Evolutionary conservation across 2,888 invertebrate species (phyloP).

Genomic region (Plebejus melissa): DNA sequence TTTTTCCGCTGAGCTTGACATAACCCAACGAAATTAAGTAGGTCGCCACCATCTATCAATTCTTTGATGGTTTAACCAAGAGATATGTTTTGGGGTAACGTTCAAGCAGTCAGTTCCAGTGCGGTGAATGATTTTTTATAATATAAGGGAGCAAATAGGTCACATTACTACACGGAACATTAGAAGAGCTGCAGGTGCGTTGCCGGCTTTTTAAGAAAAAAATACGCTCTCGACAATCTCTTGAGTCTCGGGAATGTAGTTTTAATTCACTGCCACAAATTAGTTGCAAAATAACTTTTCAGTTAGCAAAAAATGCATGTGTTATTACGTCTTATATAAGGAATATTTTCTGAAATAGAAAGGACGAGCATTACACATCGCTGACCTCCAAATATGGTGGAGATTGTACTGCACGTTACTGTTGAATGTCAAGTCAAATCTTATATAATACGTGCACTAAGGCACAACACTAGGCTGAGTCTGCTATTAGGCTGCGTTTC

Average conservation of each 20-base stretch:
- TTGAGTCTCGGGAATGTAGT: no score
- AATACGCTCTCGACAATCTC: no score
- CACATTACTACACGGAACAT: no score
- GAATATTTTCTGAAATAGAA: not conserved
- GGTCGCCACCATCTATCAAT: not conserved
- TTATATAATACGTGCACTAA: constrained; percentile 3
- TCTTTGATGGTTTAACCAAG: no score
- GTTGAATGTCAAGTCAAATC: constrained; percentile 36
- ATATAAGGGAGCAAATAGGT: no score
- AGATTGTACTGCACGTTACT: constrained; percentile 23
- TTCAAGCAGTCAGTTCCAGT: not conserved
- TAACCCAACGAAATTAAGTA: not conserved
- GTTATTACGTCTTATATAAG: not conserved
- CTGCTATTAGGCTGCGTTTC: no score
- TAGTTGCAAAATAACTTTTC: not conserved
- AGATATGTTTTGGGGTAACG: not conserved
- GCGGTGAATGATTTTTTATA: no score
- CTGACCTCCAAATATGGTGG: constrained; percentile 24
- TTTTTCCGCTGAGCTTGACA: not conserved
- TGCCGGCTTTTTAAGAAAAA: no score
- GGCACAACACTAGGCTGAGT: not conserved
- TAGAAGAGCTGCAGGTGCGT: no score
- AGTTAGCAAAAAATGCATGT: not conserved
- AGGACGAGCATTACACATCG: not conserved
- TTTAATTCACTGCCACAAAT: no score